phyloP scores from a whole-genome alignment of 2,888 invertebrate species.

The Hemicrepidius hirtus region DNA sequence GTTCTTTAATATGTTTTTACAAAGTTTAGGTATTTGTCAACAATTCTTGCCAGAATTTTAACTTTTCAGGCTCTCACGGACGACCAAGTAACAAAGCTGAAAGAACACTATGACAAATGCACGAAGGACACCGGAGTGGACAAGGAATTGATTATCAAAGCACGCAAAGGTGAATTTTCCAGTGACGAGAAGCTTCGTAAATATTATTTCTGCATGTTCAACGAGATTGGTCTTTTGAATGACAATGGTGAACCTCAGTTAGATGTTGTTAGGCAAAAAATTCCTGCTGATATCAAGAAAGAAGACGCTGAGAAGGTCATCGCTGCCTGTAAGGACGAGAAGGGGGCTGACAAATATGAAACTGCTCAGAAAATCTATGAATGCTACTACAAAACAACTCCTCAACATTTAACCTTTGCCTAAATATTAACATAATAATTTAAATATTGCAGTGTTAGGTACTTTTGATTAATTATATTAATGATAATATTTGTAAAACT shows the following conservation, averaged over 20 bases:
- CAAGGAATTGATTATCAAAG: conserved; percentile 63
- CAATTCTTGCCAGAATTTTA: neutral
- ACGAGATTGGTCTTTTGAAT: conserved; percentile 72
- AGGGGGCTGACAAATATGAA: conserved; percentile 65
- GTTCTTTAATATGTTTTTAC: no score
- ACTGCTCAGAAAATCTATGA: conserved; percentile 53
- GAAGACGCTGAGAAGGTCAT: conserved; percentile 70
- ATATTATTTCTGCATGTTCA: conserved; percentile 69
- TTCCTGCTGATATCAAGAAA: conserved; percentile 70
- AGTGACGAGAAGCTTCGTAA: conserved; percentile 59
- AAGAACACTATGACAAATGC: conserved; percentile 58
- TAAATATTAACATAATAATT: conserved; percentile 53
- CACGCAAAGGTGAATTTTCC: conserved; percentile 70
- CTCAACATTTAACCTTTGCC: conserved; percentile 22
- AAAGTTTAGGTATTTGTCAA: no score
- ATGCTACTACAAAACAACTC: conserved; percentile 51
- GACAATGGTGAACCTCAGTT: conserved; percentile 61
- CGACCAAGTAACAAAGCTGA: conserved; percentile 59
- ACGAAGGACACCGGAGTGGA: conserved; percentile 66
- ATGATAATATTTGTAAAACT: no score
- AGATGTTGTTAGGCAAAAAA: conserved; percentile 70
- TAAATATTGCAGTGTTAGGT: no score
- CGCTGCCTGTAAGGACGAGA: conserved; percentile 70
- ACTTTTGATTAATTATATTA: no score
- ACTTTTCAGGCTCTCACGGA: conserved; percentile 54